phyloP scores from a whole-genome alignment of 23 tunicate genomes.

The Trididemnum nubilum region DNA sequence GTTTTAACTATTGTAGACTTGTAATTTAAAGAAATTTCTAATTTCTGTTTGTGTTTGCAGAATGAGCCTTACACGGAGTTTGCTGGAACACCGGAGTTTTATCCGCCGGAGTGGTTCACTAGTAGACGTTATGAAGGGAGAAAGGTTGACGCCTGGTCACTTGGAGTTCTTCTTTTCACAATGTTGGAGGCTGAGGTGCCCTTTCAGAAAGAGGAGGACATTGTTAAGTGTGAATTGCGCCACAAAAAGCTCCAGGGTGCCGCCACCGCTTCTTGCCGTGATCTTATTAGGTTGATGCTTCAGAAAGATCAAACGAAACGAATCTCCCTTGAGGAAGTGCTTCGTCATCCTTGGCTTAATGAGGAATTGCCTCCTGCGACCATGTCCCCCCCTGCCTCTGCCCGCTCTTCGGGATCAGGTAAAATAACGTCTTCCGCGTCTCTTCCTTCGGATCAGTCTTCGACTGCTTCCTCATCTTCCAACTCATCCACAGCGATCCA shows the following conservation, averaged over 20 bases:
- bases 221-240: constrained; percentile 68
- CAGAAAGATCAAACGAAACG: constrained; percentile 67
- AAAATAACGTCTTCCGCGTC: not conserved
- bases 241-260: constrained; percentile 58
- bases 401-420: no score
- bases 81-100: constrained; percentile 99
- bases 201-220: constrained; percentile 88
- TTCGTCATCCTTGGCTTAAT: constrained; percentile 75
- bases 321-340: constrained; percentile 61
- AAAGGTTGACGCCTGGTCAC: constrained; percentile 91
- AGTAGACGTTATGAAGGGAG: constrained; percentile 74
- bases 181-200: constrained; percentile 99
- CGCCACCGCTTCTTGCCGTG: constrained; percentile 40
- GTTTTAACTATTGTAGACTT: no score
- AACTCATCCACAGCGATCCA: not conserved
- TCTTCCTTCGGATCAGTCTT: not conserved
- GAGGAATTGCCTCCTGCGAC: not conserved
- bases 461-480: not conserved
- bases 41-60: constrained; percentile 46
- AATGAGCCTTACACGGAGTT: constrained; percentile 85
- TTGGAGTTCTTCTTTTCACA: constrained; percentile 93
- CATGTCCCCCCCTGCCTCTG: no score
- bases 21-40: no score
- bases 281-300: constrained; percentile 74
- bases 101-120: constrained; percentile 98